These are phyloP conservation scores for Paracentrotus lividus DNA, from an alignment of 53 echinoderm and acorn worm species.

Conservation along the genomic window DNA sequence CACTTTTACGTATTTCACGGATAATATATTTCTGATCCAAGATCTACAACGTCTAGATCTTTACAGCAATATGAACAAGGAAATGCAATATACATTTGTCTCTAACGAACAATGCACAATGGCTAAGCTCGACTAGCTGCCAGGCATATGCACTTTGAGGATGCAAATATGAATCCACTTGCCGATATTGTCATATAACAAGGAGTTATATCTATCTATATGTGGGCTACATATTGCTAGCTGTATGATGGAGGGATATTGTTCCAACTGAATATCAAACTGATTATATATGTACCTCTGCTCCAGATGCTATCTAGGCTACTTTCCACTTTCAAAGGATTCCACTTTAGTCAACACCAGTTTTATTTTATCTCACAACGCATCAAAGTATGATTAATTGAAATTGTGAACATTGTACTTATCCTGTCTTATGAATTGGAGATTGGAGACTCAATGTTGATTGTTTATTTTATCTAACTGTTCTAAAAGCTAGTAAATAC, in stretches of 20 bases:
- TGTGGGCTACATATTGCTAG: not conserved
- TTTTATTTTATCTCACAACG: not conserved
- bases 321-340: not conserved
- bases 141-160: not conserved
- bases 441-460: too few relatives aligned
- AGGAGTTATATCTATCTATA: slow-evolving; percentile 8
- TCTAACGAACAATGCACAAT: not conserved
- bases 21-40: too few relatives aligned
- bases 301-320: not conserved
- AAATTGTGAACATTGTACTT: too few relatives aligned
- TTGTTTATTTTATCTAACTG: too few relatives aligned
- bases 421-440: too few relatives aligned
- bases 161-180: not conserved
- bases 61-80: not conserved
- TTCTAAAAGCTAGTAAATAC: too few relatives aligned
- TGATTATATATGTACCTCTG: not conserved
- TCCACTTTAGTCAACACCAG: too few relatives aligned
- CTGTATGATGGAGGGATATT: not conserved
- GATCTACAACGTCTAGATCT: not conserved
- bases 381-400: not conserved
- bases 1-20: too few relatives aligned
- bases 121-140: not conserved
- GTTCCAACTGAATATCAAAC: not conserved
- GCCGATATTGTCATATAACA: not conserved
- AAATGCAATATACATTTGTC: not conserved